Conservation (phyloP, 1,140 invertebrate species). For the Drosophila pseudoobscura region DNA sequence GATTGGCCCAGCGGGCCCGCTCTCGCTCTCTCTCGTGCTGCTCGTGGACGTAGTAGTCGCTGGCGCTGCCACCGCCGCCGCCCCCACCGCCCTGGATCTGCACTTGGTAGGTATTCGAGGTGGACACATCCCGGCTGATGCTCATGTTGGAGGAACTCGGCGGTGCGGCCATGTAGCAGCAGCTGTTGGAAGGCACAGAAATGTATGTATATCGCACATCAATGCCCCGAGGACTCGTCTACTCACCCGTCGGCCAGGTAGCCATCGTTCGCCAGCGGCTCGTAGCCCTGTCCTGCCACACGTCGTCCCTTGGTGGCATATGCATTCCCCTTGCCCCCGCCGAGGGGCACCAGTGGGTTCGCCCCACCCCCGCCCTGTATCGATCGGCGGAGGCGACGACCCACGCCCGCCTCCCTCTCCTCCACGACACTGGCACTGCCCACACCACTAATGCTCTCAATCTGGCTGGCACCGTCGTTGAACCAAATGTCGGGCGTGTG, state of each 20-base stretch:
- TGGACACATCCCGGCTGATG: slow-evolving; percentile 75
- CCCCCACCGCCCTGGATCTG: slow-evolving; percentile 63
- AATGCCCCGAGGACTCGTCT: neutral
- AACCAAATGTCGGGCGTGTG: slow-evolving; percentile 82
- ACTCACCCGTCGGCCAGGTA: slow-evolving; percentile 71
- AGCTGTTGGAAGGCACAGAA: slow-evolving; percentile 8
- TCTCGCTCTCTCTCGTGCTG: slow-evolving; percentile 69
- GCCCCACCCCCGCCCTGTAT: slow-evolving; percentile 56
- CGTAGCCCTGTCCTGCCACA: slow-evolving; percentile 57
- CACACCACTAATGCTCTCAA: slow-evolving; percentile 71
- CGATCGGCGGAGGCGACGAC: slow-evolving; percentile 68
- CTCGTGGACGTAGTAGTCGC: slow-evolving; percentile 73
- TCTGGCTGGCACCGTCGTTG: slow-evolving; percentile 76
- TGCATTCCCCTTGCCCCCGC: slow-evolving; percentile 8
- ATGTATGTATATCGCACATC: too few species aligned
- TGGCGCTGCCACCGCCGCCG: neutral
- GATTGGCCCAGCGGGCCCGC: slow-evolving; percentile 86
- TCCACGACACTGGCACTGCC: slow-evolving; percentile 60
- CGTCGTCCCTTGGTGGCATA: slow-evolving; percentile 60
- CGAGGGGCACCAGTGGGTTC: slow-evolving; percentile 14
- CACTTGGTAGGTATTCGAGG: slow-evolving; percentile 77
- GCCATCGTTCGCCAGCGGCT: slow-evolving; percentile 59
- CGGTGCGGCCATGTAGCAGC: slow-evolving; percentile 55
- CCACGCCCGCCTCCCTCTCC: slow-evolving; percentile 19
- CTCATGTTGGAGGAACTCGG: slow-evolving; percentile 65